These are phyloP conservation scores for Micronycteris hirsuta DNA, from an alignment of 2,113 vertebrate genomes.

Conservation along the genomic window DNA sequence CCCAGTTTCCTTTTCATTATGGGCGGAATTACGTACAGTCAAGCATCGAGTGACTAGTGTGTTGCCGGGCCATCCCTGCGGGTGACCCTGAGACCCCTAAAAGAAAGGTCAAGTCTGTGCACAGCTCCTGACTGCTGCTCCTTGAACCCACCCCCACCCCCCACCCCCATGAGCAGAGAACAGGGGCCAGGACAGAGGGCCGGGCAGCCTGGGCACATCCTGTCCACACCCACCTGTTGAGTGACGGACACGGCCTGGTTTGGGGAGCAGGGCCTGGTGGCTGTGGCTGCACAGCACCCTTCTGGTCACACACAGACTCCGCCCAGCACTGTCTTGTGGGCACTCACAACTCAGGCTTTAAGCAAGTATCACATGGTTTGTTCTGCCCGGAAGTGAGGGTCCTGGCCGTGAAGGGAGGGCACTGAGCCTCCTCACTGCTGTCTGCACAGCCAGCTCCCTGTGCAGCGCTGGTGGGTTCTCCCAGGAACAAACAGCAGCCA, in stretches of 20 bases:
- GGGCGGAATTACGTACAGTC: fast-evolving
- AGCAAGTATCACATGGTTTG: fast-evolving
- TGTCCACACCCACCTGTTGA: background rate
- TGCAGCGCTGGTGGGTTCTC: background rate
- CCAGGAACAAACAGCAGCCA: background rate
- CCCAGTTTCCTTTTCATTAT: fast-evolving
- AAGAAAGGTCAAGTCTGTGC: no score
- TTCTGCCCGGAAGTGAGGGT: background rate
- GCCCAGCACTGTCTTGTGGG: no score
- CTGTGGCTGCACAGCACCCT: fast-evolving
- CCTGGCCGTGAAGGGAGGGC: background rate
- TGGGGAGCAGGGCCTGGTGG: no score
- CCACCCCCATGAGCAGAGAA: no score
- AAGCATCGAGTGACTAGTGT: fast-evolving
- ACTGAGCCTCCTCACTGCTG: background rate
- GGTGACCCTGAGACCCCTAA: no score
- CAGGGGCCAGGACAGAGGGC: background rate
- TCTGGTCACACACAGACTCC: fast-evolving
- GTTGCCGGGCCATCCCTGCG: fast-evolving
- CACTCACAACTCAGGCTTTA: background rate
- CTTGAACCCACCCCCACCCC: no score
- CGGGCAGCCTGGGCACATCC: background rate
- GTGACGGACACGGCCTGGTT: background rate
- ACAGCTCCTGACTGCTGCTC: no score
- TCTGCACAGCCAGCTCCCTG: background rate